A percentile compares a stretch with the other conserved stretches of the same genome.
phyloP scores from a whole-genome alignment of 2,888 invertebrate genomes.

The Ornithoptera priamus region DNA sequence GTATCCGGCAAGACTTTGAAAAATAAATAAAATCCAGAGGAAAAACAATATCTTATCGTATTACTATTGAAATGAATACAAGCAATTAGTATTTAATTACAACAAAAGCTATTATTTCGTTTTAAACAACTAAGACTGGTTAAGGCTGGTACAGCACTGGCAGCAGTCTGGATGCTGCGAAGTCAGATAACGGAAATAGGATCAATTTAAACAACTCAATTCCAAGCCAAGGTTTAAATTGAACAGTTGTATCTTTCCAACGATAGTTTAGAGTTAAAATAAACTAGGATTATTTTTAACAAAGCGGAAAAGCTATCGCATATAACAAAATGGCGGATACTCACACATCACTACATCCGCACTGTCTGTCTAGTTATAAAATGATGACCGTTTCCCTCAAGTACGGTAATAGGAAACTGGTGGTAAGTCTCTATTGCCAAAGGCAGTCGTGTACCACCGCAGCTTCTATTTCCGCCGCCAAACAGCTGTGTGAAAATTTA shows the following conservation, averaged over 20 bases:
- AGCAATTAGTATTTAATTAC: conserved; percentile 12
- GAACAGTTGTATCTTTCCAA: background rate
- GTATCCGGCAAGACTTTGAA: too few relatives aligned
- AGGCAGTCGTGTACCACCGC: too few relatives aligned
- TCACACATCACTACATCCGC: too few relatives aligned
- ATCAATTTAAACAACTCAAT: conserved; percentile 7
- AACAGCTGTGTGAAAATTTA: too few relatives aligned
- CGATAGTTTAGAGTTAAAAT: background rate
- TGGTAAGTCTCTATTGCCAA: too few relatives aligned
- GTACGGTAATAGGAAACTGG: too few relatives aligned
- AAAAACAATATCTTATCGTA: background rate
- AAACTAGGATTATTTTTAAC: background rate
- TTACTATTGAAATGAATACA: background rate
- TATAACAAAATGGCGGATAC: too few relatives aligned
- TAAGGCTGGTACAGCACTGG: too few relatives aligned
- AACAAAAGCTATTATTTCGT: conserved; percentile 14
- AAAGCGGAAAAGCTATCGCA: background rate
- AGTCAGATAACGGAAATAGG: conserved; percentile 15
- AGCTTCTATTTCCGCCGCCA: too few relatives aligned
- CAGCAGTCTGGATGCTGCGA: background rate
- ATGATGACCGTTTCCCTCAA: too few relatives aligned
- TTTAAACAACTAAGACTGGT: conserved; percentile 12
- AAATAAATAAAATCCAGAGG: background rate
- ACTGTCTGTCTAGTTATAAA: too few relatives aligned
- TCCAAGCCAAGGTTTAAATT: background rate